Evolutionary conservation across 2,113 vertebrate species (phyloP).

Genomic region (Promerops cafer): DNA sequence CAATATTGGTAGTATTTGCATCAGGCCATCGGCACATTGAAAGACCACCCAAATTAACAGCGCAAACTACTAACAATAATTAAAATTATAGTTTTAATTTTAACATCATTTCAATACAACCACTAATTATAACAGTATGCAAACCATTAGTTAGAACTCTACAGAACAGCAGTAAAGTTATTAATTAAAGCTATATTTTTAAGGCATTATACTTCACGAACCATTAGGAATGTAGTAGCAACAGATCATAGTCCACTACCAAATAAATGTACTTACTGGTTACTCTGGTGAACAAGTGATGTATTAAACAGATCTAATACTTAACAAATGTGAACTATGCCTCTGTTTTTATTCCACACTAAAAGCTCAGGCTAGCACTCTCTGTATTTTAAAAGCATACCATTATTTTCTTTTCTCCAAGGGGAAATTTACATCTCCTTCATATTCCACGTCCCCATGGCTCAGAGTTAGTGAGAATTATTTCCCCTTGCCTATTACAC

Average conservation of each 20-base stretch:
- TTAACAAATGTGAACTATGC: constrained; percentile 34
- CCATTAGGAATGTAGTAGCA: background rate
- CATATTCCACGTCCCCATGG: background rate
- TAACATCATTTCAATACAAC: background rate
- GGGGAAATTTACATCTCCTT: background rate
- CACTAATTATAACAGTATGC: background rate
- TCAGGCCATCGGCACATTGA: background rate
- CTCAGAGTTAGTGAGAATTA: background rate
- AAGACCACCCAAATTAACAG: background rate
- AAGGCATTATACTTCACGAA: background rate
- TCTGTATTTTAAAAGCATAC: background rate
- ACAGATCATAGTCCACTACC: background rate
- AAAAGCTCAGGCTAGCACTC: background rate
- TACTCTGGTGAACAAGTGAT: background rate
- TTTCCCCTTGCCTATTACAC: background rate
- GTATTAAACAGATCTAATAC: constrained; percentile 9
- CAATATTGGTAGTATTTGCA: background rate
- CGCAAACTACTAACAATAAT: background rate
- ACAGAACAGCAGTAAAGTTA: background rate
- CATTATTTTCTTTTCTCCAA: background rate
- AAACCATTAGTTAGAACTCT: background rate
- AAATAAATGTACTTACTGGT: background rate
- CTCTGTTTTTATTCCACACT: background rate
- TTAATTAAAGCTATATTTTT: background rate
- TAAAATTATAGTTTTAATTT: background rate